Conservation (phyloP, 2,113 vertebrate species). For the Diphyllodes magnificus region DNA sequence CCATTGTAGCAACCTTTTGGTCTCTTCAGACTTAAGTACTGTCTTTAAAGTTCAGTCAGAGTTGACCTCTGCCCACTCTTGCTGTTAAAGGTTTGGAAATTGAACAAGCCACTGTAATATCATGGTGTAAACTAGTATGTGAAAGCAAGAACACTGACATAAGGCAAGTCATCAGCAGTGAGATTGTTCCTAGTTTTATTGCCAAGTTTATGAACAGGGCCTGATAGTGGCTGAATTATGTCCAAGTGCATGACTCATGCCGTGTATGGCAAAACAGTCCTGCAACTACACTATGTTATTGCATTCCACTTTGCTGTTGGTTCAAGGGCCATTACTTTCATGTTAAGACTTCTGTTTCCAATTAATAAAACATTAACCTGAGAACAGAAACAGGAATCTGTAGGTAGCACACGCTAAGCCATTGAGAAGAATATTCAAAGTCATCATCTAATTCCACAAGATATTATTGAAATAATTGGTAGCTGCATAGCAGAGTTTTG, state of each 20-base stretch:
- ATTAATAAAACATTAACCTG: slow-evolving; percentile 9
- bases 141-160: not conserved
- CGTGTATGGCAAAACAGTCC: not conserved
- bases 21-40: not conserved
- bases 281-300: not conserved
- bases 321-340: not conserved
- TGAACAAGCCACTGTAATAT: not conserved
- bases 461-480: not conserved
- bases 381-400: not conserved
- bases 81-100: not conserved
- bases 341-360: not conserved
- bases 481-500: not conserved
- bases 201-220: not conserved
- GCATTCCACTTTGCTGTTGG: not conserved
- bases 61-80: not conserved
- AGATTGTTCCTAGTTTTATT: not conserved
- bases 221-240: not conserved
- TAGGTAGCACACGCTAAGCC: not conserved
- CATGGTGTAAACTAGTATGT: not conserved
- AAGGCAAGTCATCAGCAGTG: not conserved
- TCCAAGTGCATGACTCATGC: not conserved
- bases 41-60: not conserved
- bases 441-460: not conserved
- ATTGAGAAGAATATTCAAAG: not conserved
- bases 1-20: not conserved